phyloP scores from a whole-genome alignment of 2,888 invertebrate species.

The Rutpela maculata region DNA sequence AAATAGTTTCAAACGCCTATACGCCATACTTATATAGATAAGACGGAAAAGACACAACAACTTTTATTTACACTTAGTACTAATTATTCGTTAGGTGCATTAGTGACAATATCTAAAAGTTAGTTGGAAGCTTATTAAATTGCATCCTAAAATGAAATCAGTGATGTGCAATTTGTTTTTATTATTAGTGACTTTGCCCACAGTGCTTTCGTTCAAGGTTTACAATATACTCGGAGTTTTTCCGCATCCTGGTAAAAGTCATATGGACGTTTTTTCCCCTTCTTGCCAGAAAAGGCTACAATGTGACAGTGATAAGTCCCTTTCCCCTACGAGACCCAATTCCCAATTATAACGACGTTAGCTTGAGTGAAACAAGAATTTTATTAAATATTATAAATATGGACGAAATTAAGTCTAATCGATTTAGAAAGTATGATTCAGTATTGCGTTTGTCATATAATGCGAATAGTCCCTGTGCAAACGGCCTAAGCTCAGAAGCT shows the following conservation, averaged over 20 bases:
- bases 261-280: conserved; percentile 80
- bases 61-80: background rate
- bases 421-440: background rate
- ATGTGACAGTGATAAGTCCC: conserved; percentile 82
- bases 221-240: conserved; percentile 79
- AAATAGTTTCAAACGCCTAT: background rate
- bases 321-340: conserved; percentile 76
- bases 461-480: background rate
- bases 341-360: conserved; percentile 78
- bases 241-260: conserved; percentile 83
- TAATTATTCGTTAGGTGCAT: background rate
- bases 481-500: conserved; percentile 11
- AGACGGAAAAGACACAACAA: background rate
- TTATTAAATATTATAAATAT: conserved; percentile 2
- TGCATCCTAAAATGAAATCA: background rate
- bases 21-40: background rate
- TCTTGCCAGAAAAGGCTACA: conserved; percentile 79
- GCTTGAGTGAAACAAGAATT: conserved; percentile 51
- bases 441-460: background rate
- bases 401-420: background rate
- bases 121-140: background rate
- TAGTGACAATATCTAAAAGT: background rate
- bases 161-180: background rate
- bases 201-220: background rate
- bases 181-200: background rate